A percentile compares a stretch with the other conserved stretches of the same genome.
Conservation (phyloP, 2,113 vertebrate genomes). For the Tupaia tana region DNA sequence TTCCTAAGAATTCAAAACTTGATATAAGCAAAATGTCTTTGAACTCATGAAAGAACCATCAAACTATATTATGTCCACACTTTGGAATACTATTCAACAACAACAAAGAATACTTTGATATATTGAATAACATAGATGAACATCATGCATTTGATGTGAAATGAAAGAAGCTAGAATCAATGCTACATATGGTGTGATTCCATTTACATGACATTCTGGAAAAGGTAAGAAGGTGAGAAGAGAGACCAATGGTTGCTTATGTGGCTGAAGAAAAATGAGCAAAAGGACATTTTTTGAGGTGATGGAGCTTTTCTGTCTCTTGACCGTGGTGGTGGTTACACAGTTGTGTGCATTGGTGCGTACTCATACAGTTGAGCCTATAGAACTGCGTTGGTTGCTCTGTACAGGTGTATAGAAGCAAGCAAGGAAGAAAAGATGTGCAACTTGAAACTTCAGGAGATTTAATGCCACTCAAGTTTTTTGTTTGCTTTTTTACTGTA, state of each 20-base stretch:
- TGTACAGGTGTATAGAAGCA: too few relatives aligned
- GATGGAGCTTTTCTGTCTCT: not conserved
- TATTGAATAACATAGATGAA: not conserved
- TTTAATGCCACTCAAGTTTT: not conserved
- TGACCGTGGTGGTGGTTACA: not conserved
- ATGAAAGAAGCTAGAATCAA: not conserved
- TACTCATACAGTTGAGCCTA: not conserved
- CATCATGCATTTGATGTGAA: not conserved
- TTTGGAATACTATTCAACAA: not conserved
- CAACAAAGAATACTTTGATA: not conserved
- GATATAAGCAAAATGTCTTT: not conserved
- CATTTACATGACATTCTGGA: not conserved
- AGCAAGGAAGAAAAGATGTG: not conserved
- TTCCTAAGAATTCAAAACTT: conserved; percentile 24
- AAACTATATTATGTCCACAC: not conserved
- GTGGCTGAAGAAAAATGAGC: not conserved
- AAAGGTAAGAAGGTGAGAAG: not conserved
- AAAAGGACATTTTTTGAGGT: not conserved
- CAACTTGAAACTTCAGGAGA: not conserved
- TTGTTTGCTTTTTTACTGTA: too few relatives aligned
- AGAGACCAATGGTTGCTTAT: not conserved
- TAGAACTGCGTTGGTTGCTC: not conserved
- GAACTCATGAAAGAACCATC: not conserved
- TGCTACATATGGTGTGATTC: not conserved
- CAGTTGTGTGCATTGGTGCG: not conserved